Base-by-base conservation (phyloP, 2,888 invertebrate species). In the Athrips mouffetella region DNA sequence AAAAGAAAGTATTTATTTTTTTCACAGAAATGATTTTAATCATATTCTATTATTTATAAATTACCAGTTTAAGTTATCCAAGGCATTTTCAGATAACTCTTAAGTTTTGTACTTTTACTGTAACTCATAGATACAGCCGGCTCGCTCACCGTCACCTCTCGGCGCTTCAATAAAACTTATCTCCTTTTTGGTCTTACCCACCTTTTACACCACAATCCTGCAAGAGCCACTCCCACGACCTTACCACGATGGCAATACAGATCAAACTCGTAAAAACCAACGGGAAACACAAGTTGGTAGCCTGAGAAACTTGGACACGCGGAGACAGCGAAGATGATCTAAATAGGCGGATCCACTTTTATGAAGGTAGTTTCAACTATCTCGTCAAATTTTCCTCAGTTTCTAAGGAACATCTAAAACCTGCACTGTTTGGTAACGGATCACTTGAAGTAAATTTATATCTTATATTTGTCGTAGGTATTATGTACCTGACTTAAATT, bases 81-180 rank as follows among this genome's bases (percentile, higher is more conserved):
- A n/a, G n/a, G n/a, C n/a, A n/a, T n/a, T n/a, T n/a, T n/a, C n/a
- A n/a, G n/a, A n/a, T n/a, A n/a, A n/a, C n/a, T n/a, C n/a, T n/a
- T n/a, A n/a, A n/a, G n/a, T n/a, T n/a, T n/a, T n/a, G n/a, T n/a
- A n/a, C n/a, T n/a, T n/a, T n/a, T n/a, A n/a, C n/a, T n/a, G n/a
- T n/a, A n/a, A n/a, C n/a, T n/a, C n/a, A n/a, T n/a, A n/a, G n/a
- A n/a, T n/a, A n/a, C n/a, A n/a, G n/a, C n/a, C n/a, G n/a, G n/a
- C n/a, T n/a, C n/a, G n/a, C n/a, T n/a, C n/a, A 57, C 58, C 58
- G 64, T 66, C 72, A 73, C 73, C 72, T 73, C 70, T 67, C 48
- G n/a, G n/a, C n/a, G 51, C 62, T 60, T 56, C 52, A 76, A 80
- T 80, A 80, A 80, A 80, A 78, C 76, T 81, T 80, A 81, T 80